These are phyloP conservation scores for Pentalonia nigronervosa DNA, from an alignment of 1,140 invertebrate genomes.

Conservation along the genomic window DNA sequence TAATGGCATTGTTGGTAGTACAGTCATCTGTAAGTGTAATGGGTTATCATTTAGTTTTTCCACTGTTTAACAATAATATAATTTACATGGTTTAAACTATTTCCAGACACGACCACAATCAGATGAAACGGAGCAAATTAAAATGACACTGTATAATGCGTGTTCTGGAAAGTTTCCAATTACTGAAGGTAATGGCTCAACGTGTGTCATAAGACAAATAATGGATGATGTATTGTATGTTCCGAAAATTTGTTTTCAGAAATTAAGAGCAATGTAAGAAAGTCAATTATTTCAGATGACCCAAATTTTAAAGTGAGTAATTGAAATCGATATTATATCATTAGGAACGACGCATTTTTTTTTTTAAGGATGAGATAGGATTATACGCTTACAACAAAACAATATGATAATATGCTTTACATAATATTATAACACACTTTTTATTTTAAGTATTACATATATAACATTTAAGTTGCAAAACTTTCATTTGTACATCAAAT, in stretches of 20 bases:
- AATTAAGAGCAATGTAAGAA: background rate
- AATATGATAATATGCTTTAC: background rate
- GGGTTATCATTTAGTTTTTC: background rate
- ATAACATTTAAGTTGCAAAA: too few relatives aligned
- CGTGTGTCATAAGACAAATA: background rate
- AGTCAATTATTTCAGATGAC: background rate
- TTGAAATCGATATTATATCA: background rate
- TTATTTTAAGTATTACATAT: too few relatives aligned
- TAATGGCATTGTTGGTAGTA: background rate
- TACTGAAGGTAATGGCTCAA: background rate
- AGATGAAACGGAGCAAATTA: background rate
- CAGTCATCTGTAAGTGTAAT: background rate
- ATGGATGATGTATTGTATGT: background rate
- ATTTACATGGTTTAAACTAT: background rate
- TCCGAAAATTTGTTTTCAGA: background rate
- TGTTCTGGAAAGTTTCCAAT: background rate
- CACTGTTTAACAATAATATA: background rate
- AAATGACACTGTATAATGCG: background rate
- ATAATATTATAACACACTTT: too few relatives aligned
- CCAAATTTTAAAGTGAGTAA: background rate
- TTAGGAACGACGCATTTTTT: background rate
- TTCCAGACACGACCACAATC: background rate
- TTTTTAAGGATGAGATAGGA: background rate
- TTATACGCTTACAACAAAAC: background rate
- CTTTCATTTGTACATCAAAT: too few relatives aligned